phyloP scores from a whole-genome alignment of 35 echinoderm and acorn worm species.

The Holothuria glaberrima region DNA sequence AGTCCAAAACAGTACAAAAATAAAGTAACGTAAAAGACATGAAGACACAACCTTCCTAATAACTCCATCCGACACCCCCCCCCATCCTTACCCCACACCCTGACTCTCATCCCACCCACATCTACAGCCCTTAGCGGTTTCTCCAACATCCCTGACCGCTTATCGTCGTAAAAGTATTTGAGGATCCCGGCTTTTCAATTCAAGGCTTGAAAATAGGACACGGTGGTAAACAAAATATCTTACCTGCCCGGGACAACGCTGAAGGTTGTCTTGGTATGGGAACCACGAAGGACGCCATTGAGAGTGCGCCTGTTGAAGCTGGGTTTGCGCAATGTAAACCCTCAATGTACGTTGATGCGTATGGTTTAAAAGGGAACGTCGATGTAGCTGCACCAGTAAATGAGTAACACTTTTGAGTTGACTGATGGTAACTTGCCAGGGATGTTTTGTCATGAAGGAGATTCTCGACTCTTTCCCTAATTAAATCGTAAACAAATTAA shows the following conservation, averaged over 20 bases:
- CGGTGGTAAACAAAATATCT: neutral
- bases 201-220: neutral
- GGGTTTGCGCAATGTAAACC: neutral
- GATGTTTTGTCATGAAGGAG: conserved; percentile 31
- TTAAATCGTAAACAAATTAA: neutral
- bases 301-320: neutral
- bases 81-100: too few species aligned
- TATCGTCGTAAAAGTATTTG: neutral
- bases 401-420: conserved; percentile 5
- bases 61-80: too few species aligned
- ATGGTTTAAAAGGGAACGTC: conserved; percentile 11
- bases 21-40: too few species aligned
- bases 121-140: neutral
- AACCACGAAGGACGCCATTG: conserved; percentile 4
- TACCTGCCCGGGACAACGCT: neutral
- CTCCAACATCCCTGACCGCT: too few species aligned
- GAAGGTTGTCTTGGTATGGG: conserved; percentile 21
- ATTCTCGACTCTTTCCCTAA: conserved; percentile 38
- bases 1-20: too few species aligned
- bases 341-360: neutral
- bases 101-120: too few species aligned
- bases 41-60: too few species aligned
- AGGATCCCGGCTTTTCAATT: neutral
- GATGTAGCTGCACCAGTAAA: neutral
- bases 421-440: conserved; percentile 2